Evolutionary conservation across 2,113 vertebrate species (phyloP).

Genomic region (Heterotilapia buettikoferi): DNA sequence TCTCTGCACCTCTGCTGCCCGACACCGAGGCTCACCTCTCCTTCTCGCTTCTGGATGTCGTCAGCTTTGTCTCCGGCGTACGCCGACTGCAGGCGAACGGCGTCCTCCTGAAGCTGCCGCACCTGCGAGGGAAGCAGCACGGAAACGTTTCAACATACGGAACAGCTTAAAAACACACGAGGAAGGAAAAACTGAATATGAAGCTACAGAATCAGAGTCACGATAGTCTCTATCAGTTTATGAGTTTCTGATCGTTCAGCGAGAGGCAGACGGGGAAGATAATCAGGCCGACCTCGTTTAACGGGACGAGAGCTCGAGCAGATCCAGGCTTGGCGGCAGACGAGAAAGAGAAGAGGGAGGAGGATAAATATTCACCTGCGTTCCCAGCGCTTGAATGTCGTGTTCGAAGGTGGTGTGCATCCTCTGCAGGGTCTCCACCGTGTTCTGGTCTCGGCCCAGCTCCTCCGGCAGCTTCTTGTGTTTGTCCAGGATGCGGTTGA

Average conservation of each 20-base stretch:
- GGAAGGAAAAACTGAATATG: neutral
- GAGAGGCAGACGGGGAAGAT: neutral
- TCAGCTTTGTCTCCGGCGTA: constrained; percentile 97
- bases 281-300: neutral
- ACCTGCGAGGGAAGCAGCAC: constrained; percentile 71
- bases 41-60: constrained; percentile 96
- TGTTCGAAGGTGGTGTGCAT: constrained; percentile 98
- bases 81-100: constrained; percentile 90
- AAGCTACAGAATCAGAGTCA: neutral
- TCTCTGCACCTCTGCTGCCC: neutral
- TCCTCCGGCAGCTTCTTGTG: constrained; percentile 98
- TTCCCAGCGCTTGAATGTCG: constrained; percentile 95
- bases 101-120: constrained; percentile 94
- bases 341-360: neutral
- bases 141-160: neutral
- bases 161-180: neutral
- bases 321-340: fast-evolving
- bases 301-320: neutral
- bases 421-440: constrained; percentile 94
- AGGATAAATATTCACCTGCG: constrained; percentile 75
- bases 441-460: constrained; percentile 97
- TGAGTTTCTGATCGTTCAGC: neutral
- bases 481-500: constrained; percentile 96
- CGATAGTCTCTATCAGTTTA: neutral
- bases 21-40: constrained; percentile 66